Evolutionary conservation across 2,888 invertebrate species (phyloP).

Genomic region (Oeneis ivallda): DNA sequence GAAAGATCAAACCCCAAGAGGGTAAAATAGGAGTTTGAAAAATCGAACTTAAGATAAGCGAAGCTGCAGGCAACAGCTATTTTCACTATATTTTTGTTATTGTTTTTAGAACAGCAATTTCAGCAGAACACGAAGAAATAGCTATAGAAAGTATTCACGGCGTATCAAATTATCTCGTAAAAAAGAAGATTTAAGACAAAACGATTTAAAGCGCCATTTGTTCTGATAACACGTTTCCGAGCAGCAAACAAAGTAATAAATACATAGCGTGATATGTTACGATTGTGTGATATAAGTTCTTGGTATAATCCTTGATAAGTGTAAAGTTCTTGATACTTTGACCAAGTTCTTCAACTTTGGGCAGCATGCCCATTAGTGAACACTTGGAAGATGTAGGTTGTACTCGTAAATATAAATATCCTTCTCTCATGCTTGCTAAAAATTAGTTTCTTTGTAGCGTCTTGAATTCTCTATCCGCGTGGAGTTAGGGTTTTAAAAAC

Average conservation of each 20-base stretch:
- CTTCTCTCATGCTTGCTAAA: too few relatives aligned
- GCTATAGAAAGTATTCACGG: background rate
- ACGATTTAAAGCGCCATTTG: constrained; percentile 16
- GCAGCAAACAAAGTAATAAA: constrained; percentile 31
- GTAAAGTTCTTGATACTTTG: background rate
- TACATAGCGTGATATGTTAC: constrained; percentile 13
- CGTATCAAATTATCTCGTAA: background rate
- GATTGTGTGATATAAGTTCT: background rate
- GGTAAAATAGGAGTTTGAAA: too few relatives aligned
- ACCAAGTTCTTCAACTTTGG: background rate
- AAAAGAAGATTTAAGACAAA: constrained; percentile 5
- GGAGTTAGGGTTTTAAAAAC: too few relatives aligned
- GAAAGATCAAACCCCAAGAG: too few relatives aligned
- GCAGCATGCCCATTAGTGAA: too few relatives aligned
- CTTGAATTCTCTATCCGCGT: too few relatives aligned
- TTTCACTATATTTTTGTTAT: too few relatives aligned
- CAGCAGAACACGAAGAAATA: background rate
- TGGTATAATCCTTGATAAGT: background rate
- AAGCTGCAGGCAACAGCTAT: too few relatives aligned
- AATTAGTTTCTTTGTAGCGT: too few relatives aligned
- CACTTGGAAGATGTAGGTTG: too few relatives aligned
- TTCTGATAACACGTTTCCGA: constrained; percentile 14
- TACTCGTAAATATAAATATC: too few relatives aligned
- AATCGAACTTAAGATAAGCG: too few relatives aligned
- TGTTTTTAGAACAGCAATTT: background rate